Percentiles rank a stretch among this genome's conserved stretches.
These are phyloP conservation scores for Aphaenogaster ashmeadi DNA, from an alignment of 1,140 invertebrate genomes.

Conservation along the genomic window DNA sequence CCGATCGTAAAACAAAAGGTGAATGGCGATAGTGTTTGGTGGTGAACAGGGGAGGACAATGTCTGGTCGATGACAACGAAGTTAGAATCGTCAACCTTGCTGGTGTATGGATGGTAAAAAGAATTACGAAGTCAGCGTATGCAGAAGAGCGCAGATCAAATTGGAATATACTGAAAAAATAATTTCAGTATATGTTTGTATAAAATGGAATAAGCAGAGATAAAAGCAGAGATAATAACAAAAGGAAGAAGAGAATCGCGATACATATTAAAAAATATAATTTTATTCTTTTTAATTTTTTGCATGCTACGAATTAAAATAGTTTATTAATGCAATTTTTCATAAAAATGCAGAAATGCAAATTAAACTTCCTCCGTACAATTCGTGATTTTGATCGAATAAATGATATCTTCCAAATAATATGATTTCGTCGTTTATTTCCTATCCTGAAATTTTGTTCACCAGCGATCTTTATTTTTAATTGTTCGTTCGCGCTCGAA, in stretches of 20 bases:
- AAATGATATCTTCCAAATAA: neutral
- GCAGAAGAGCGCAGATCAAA: neutral
- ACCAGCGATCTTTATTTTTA: neutral
- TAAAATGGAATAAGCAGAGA: neutral
- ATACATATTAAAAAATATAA: neutral
- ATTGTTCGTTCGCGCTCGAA: neutral
- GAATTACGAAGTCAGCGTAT: neutral
- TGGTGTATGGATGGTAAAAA: neutral
- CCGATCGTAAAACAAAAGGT: conserved; percentile 54
- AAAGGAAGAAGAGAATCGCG: neutral
- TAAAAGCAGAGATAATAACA: neutral
- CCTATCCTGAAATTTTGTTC: neutral
- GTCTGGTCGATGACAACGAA: conserved; percentile 36
- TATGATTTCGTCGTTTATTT: neutral
- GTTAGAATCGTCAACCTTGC: conserved; percentile 36
- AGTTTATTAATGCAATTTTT: neutral
- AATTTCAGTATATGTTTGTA: neutral
- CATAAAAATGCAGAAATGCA: neutral
- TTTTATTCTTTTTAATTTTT: neutral
- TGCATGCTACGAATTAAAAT: neutral
- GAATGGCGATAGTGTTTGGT: conserved; percentile 47
- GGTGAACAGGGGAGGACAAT: conserved; percentile 26
- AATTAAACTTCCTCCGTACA: neutral
- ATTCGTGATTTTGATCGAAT: neutral
- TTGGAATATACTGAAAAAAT: neutral